A percentile compares a stretch with the other conserved stretches of the same genome.
Evolutionary conservation across 2,797 vertebrate species (phyloP).

Genomic region (Gouania willdenowi): DNA sequence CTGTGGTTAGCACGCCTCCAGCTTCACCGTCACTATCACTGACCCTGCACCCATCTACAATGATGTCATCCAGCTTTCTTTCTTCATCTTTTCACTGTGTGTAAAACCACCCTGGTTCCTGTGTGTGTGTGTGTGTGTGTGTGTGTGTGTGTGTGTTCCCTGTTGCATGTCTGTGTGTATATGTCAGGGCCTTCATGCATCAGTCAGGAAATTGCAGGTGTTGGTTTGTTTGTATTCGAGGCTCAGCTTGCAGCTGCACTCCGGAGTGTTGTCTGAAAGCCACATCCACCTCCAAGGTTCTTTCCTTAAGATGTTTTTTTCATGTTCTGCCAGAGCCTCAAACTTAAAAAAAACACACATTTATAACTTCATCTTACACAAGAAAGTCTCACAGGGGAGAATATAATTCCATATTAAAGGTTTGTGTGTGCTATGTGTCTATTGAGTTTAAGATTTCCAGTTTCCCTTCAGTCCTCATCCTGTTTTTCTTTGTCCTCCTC

Average conservation of each 20-base stretch:
- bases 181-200: conserved; percentile 61
- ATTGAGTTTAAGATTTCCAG: conserved; percentile 2
- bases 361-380: conserved; percentile 4
- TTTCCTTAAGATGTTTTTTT: conserved; percentile 28
- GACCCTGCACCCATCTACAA: conserved; percentile 43
- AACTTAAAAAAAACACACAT: conserved; percentile 32
- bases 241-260: conserved; percentile 64
- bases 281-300: conserved; percentile 57
- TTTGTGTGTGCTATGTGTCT: not conserved
- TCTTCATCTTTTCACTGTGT: conserved; percentile 42
- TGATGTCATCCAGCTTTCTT: conserved; percentile 66
- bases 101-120: conserved; percentile 30
- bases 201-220: conserved; percentile 75
- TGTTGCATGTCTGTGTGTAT: conserved; percentile 18
- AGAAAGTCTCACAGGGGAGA: conserved; percentile 10
- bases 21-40: conserved; percentile 69
- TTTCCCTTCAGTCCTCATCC: conserved; percentile 21
- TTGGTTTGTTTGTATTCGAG: conserved; percentile 72
- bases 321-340: conserved; percentile 36
- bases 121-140: conserved; percentile 32
- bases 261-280: conserved; percentile 42
- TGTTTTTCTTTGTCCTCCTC: conserved; percentile 11
- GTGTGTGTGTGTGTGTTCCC: conserved; percentile 1
- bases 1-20: conserved; percentile 58
- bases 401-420: no score